A percentile compares a stretch with the other conserved stretches of the same genome.
These are phyloP conservation scores for Tinea semifulvella DNA, from an alignment of 2,888 invertebrate species.

Conservation along the genomic window DNA sequence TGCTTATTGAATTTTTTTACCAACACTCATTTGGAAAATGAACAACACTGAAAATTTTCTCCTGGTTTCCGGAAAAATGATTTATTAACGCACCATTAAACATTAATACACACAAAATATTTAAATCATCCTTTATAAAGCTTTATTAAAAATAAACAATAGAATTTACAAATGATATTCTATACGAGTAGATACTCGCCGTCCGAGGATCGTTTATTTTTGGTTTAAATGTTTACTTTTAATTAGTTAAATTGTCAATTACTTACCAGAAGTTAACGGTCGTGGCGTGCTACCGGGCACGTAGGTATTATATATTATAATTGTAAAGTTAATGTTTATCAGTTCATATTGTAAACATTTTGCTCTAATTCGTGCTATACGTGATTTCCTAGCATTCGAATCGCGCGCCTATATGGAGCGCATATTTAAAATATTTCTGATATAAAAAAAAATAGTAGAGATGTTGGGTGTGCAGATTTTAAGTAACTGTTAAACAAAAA, in stretches of 20 bases:
- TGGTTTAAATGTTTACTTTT: constrained; percentile 1
- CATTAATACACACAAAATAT: no score
- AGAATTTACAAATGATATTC: no score
- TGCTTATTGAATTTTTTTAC: no score
- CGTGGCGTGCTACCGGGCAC: constrained; percentile 3
- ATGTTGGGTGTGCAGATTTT: neutral
- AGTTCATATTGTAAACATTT: constrained; percentile 5
- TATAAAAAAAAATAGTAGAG: neutral
- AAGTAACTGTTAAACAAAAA: neutral
- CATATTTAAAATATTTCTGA: neutral
- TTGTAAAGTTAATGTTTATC: constrained; percentile 3
- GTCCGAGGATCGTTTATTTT: no score
- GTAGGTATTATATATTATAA: constrained; percentile 5
- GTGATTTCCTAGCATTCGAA: neutral
- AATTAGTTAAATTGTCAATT: constrained; percentile 4
- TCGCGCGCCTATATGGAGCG: neutral
- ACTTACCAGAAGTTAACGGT: neutral
- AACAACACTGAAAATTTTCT: no score
- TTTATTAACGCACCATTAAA: no score
- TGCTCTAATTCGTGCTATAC: constrained; percentile 2
- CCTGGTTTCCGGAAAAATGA: no score
- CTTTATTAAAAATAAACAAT: no score
- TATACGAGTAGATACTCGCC: no score
- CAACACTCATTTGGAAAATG: no score
- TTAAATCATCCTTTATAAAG: no score